Percentiles rank a stretch among this genome's conserved stretches.
Conservation (phyloP, 2,888 invertebrate genomes). For the Sarcophaga caerulescens region DNA sequence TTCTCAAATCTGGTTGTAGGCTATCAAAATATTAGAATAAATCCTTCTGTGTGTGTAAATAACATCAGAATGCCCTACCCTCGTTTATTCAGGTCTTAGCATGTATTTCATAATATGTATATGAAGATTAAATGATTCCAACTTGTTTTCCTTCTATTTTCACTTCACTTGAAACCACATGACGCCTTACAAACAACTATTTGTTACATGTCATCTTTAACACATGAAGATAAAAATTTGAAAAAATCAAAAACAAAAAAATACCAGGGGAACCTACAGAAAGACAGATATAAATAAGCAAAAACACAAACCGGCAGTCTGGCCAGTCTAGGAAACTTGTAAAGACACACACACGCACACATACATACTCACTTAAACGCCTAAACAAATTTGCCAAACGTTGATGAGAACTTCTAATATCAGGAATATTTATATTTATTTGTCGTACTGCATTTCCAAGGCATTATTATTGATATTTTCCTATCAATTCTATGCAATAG, state of each 20-base stretch:
- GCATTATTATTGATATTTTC: conserved; percentile 64
- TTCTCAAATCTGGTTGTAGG: too few relatives aligned
- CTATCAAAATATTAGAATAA: too few relatives aligned
- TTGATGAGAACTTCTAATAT: conserved; percentile 34
- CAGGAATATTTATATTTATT: conserved; percentile 24
- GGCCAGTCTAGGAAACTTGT: conserved; percentile 9
- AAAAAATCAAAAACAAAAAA: conserved; percentile 29
- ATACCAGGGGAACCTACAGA: background rate
- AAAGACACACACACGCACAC: background rate
- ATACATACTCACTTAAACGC: background rate
- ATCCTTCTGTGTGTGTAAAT: background rate
- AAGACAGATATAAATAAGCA: background rate
- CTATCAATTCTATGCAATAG: conserved; percentile 53
- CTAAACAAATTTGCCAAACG: conserved; percentile 38
- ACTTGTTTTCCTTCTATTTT: conserved; percentile 58
- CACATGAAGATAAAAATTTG: conserved; percentile 60
- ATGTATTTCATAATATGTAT: conserved; percentile 1
- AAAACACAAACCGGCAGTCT: background rate
- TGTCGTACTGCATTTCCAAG: conserved; percentile 20
- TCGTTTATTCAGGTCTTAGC: background rate
- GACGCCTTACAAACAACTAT: conserved; percentile 67
- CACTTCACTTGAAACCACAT: conserved; percentile 64
- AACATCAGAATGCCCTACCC: background rate
- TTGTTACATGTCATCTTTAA: conserved; percentile 67
- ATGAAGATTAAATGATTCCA: conserved; percentile 50